Evolutionary conservation across 92 coral and sea anemone genomes (phyloP).

Genomic region (Parazoanthus swiftii): DNA sequence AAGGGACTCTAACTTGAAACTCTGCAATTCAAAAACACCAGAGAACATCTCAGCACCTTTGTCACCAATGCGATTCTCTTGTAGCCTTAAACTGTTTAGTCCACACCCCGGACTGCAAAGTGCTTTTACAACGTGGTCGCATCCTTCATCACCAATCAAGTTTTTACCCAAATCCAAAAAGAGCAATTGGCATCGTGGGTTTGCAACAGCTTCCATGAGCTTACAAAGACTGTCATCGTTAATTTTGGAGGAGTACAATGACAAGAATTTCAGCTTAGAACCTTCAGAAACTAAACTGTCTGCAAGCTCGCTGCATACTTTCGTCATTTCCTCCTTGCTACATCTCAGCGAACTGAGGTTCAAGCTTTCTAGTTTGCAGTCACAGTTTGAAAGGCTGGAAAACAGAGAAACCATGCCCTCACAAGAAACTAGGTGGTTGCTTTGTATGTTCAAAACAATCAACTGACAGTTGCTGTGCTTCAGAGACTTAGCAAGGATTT

Average conservation of each 20-base stretch:
- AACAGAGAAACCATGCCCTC: conserved; percentile 12
- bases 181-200: conserved; percentile 9
- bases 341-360: conserved; percentile 25
- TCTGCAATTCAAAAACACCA: conserved; percentile 5
- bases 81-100: neutral
- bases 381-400: conserved; percentile 16
- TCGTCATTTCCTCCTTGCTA: neutral
- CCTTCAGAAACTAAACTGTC: neutral
- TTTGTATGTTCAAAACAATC: conserved; percentile 3
- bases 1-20: neutral
- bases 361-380: conserved; percentile 9
- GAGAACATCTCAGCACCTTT: conserved; percentile 15
- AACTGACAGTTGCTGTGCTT: neutral
- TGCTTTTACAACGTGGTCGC: conserved; percentile 17
- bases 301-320: neutral
- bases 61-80: conserved; percentile 15
- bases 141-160: conserved; percentile 30
- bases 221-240: conserved; percentile 17
- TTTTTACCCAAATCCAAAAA: conserved; percentile 2
- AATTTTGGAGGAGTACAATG: neutral
- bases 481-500: conserved; percentile 9
- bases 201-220: conserved; percentile 2
- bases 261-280: conserved; percentile 6
- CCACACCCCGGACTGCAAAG: conserved; percentile 17
- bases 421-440: neutral